Evolutionary conservation across 2,888 invertebrate species (phyloP), one percentile per base, ranked within the genome.

Genomic region (Pardosa pseudoannulata): DNA sequence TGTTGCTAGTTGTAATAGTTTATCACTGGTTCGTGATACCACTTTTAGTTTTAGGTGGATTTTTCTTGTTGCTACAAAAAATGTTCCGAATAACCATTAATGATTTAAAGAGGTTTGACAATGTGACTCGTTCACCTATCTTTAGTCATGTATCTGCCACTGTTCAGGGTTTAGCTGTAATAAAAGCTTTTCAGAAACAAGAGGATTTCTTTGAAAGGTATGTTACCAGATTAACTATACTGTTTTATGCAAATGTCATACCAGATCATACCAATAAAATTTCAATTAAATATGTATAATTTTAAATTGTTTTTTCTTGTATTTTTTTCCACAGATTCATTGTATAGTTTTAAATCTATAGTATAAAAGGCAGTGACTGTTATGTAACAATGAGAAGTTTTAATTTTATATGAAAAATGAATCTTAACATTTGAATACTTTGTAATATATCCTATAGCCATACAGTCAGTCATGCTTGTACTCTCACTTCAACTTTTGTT

Each of bases 1-100:
- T 97, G 89, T 94, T 95, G 91, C 96, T 97, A 88, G 97, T 98
- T 92, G 95, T 96, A 92, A 94, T 94, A 90, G 96, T 96, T 89
- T 97, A 97, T 72, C 96, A 96, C 2, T 93, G 95, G 90, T 97
- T 97, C 92, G 90, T 96, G 90, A 93, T 94, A 73, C 94, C 96
- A 83, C 94, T 97, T 88, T 86, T 96, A 89, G 96, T 97, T 13
- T 95, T 98, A 90, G 95, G 95, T 50, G 89, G 90, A 13, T 29
- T 93, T 0, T 93, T 93, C 88, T 90, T 92, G 31, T 90, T 91
- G 72, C 90, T 93, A 50, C 91, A 92, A 65, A 92, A 90, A 88
- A 89, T 93, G 46, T 93, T 92, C 89, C 91, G 93, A 89, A 90
- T 91, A 29, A 92, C 92, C 16, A 91, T 93, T 71, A 90, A 92